These are phyloP conservation scores for Probaryconus sp. DNA, from an alignment of 1,140 invertebrate species.

Conservation along the genomic window DNA sequence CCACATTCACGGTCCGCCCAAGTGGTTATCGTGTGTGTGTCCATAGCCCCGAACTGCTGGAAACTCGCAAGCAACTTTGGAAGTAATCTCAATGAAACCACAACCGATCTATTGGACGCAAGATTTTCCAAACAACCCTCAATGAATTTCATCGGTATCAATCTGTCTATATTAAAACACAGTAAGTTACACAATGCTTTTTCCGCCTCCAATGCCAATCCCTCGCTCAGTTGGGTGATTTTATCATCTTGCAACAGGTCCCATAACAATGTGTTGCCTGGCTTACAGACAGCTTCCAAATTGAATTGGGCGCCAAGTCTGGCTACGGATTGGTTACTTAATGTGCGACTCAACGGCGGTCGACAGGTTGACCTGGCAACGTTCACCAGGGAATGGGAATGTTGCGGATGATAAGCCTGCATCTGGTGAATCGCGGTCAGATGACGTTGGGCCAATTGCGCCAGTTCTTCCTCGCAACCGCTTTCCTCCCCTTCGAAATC, in stretches of 20 bases:
- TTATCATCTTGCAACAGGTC: conserved; percentile 95
- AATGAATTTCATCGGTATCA: conserved; percentile 95
- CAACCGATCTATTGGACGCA: conserved; percentile 90
- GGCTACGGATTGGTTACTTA: conserved; percentile 62
- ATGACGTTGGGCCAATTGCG: conserved; percentile 83
- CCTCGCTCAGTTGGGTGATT: conserved; percentile 91
- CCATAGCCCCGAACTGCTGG: conserved; percentile 90
- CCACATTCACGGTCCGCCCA: conserved; percentile 94
- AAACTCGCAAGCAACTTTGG: conserved; percentile 95
- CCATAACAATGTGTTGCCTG: conserved; percentile 94
- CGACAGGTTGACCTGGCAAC: conserved; percentile 69
- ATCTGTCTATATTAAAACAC: conserved; percentile 92
- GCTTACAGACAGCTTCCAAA: conserved; percentile 89
- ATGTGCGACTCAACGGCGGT: conserved; percentile 62
- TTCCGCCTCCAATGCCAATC: conserved; percentile 92
- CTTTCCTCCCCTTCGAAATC: conserved; percentile 96
- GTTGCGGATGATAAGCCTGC: conserved; percentile 75
- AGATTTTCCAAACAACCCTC: conserved; percentile 95
- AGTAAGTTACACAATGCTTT: conserved; percentile 92
- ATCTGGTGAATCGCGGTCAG: conserved; percentile 75
- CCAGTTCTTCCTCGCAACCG: conserved; percentile 91
- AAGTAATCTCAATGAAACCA: conserved; percentile 90
- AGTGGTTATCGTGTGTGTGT: conserved; percentile 89
- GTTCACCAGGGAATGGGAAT: conserved; percentile 67
- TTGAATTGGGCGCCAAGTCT: conserved; percentile 80